Evolutionary conservation across 2,797 vertebrate species (phyloP).

Genomic region (Limosa lapponica): DNA sequence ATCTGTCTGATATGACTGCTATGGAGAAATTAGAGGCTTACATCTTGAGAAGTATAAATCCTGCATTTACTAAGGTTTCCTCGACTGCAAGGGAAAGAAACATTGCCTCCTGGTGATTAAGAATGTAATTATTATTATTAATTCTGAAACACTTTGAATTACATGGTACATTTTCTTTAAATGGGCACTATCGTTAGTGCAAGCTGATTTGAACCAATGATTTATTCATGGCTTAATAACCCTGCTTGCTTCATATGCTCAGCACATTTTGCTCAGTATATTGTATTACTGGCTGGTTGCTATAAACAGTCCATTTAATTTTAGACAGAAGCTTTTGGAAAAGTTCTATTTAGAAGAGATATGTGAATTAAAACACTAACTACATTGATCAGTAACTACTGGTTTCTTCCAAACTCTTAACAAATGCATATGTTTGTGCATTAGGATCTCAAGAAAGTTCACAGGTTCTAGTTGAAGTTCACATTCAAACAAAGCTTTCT

Average conservation of each 20-base stretch:
- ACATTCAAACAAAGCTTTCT: background rate
- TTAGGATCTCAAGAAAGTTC: background rate
- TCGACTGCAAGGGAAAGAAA: conserved; percentile 15
- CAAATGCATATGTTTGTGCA: accelerated
- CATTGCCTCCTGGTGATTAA: conserved; percentile 65
- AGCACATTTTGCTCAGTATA: conserved; percentile 10
- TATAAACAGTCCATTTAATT: conserved; percentile 46
- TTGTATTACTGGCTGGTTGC: conserved; percentile 24
- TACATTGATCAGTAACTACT: background rate
- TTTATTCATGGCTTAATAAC: conserved; percentile 27
- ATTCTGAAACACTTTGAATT: conserved; percentile 33
- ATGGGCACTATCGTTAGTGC: background rate
- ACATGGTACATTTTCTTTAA: background rate
- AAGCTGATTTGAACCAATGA: conserved; percentile 1
- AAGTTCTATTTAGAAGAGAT: conserved; percentile 6
- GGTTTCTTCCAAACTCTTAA: background rate
- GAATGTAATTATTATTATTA: conserved; percentile 49
- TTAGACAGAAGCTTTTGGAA: conserved; percentile 36
- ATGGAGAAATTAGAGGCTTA: background rate
- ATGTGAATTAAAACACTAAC: background rate
- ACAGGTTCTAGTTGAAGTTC: background rate
- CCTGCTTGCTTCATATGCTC: background rate
- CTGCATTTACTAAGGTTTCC: background rate
- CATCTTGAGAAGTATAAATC: background rate
- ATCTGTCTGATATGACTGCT: background rate